A percentile compares a stretch with the other conserved stretches of the same genome.
Conservation (phyloP, 1,140 invertebrate species). For the Saccostrea echinata region DNA sequence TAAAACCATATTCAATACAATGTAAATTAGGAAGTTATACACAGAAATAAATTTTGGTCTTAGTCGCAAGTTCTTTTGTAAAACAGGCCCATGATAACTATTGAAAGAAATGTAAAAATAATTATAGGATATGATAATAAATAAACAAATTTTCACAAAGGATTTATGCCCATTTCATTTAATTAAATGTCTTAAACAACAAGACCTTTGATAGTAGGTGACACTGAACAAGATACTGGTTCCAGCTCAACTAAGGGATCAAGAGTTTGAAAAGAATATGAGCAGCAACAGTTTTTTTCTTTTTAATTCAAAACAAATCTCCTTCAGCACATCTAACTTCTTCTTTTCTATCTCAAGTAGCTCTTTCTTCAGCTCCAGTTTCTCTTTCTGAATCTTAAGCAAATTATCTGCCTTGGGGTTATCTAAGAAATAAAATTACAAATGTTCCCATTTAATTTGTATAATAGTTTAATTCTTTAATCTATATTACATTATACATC, state of each 20-base stretch:
- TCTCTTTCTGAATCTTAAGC: background rate
- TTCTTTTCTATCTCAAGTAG: background rate
- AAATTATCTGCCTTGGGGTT: background rate
- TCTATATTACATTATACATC: too few species aligned
- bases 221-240: background rate
- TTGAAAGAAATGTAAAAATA: background rate
- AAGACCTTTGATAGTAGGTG: background rate
- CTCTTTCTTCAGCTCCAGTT: background rate
- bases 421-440: background rate
- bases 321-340: background rate
- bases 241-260: background rate
- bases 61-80: too few species aligned
- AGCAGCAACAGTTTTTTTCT: slow-evolving; percentile 1
- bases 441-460: background rate
- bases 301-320: background rate
- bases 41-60: too few species aligned
- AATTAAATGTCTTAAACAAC: background rate
- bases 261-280: background rate
- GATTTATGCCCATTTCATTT: too few species aligned
- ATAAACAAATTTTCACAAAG: background rate
- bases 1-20: too few species aligned
- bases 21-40: too few species aligned
- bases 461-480: background rate
- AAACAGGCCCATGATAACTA: too few species aligned
- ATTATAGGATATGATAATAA: too few species aligned